Evolutionary conservation across 64 coral and sea anemone genomes (phyloP), one percentile per base, ranked within the genome.

Genomic region (Astreopora myriophthalma): DNA sequence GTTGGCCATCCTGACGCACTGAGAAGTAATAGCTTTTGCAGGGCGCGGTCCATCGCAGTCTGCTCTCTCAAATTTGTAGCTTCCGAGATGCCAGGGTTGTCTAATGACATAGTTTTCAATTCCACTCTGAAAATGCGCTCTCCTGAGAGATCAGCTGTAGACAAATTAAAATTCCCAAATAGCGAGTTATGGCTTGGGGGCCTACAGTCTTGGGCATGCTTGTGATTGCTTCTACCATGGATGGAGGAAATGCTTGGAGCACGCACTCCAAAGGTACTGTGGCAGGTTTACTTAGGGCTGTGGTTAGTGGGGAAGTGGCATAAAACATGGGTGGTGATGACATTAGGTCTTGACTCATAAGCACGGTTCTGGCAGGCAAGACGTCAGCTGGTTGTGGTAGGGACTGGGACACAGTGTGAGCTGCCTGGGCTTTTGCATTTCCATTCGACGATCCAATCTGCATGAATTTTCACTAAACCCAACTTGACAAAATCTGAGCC

Each of bases 141-240:
- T 23, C 73, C 20, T 71, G 28, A 62, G 80, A 55, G 48, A 55
- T 79, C 22, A 90, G 5, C 8, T 70, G 24, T 37, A n/a, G 65
- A 23, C 64, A 60, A 17, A 90, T 80, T 40, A 80, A 23, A 75
- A 80, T 90, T 31, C 75, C 75, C 39, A 90, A 48, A 48, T 79
- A 39, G 19, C 88, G 35, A 46, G 80, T 62, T 32, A 80, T 58
- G 22, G 75, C 88, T 46, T 75, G 34, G 48, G 65, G 57, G 64
- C 69, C 74, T 36, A 36, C 74, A 34, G 75, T 61, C 48, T 34
- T 79, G 34, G 63, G 76, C 75, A 90, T 90, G 3, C 22, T 90
- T 38, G 37, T 40, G 64, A 90, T 90, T 66, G 89, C 89, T 25
- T 91, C 48, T 25, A 91, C 77, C 49, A 82, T 91, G 29, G 74